Base-by-base conservation (phyloP, 2,888 invertebrate genomes). In the Drosophila anomalata region DNA sequence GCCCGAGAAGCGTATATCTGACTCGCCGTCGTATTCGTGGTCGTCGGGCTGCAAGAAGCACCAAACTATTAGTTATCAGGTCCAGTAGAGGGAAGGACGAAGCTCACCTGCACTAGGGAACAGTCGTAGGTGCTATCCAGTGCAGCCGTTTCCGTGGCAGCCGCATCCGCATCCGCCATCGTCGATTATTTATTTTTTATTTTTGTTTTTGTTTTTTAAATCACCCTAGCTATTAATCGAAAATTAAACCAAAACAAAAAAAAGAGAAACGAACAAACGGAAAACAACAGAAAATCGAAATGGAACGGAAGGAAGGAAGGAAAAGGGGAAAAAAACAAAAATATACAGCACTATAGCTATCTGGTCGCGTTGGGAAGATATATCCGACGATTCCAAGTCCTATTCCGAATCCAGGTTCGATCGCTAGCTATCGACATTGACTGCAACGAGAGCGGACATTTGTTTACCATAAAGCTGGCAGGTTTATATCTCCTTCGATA, bases 361-460 rank as follows among this genome's bases (percentile, higher is more conserved):
- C 79, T 81, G 62, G 65, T 50, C 33, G 31, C 41, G 42, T 31
- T 54, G 31, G 53, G 31, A 48, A 75, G 76, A 79, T 79, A 53
- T 68, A 68, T 78, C 81, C 86, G 79, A 75, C 75, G 78, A 78
- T 76, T 76, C 76, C 69, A 61, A 39, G 12, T 55, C 53, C 71
- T 44, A 54, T 74, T 80, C 63, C 69, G 70, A 36, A 20, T 60
- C 44, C 55, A 24, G 46, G 29, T 55, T 31, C 47, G 24, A 50
- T 47, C 65, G 73, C 71, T 81, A 74, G 55, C 79, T 81, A 81
- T 82, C 82, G 86, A 80, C 82, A 82, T 82, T 78, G 83, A 83
- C 70, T 80, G 86, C 63, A 82, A 83, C 46, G 54, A 53, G 47
- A 66, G 31, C 42, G 53, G 24, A 42, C n/a, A 24, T 14, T 36